Base-by-base conservation (phyloP, 1,140 invertebrate species). In the Armadillidium nasatum region DNA sequence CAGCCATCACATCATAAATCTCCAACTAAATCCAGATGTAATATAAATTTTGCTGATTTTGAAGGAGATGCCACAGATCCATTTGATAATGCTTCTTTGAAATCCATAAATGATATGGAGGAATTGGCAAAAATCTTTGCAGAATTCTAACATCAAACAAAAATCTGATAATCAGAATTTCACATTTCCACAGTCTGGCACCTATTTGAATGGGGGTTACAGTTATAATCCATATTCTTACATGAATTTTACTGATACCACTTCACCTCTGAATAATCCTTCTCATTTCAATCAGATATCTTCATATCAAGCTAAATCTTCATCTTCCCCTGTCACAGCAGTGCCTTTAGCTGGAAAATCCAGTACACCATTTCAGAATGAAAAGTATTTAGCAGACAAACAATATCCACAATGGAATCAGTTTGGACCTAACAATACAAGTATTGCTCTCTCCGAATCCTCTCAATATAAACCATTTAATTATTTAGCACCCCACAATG, bases 101-200 rank as follows among this genome's bases (percentile, higher is more conserved):
- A 85, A 74, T 83, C 83, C 7, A 82, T 85, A 22, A 84, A 85
- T 81, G 84, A 85, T 46, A 79, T 85, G 66, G 83, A 85, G 80
- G 84, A 85, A 75, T 77, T 85, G n/a, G 83, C 83, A 54, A 81
- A 80, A 44, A 80, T 83, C n/a, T 46, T 72, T 83, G n/a, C 81
- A 81, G 72, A 76, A 74, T 22, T 74, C 79, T 11, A 78, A 75
- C 60, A 72, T 80, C 13, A 71, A 15, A 44, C 69, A 71, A 21
- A 11, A 11, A 3, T 3, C 43, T 23, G 69, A 71, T 71, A 71
- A 23, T 21, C 10, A 13, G 13, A 71, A 23, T 23, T 44, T 71
- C 69, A 3, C 10, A 11, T 44, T 15, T 60, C 50, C 11, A 19
- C 50, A 60, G 7, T 19, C 11, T 60, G 7, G 50, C 11, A 60